Conservation (phyloP, 2,113 vertebrate species). For the Tychaedon coryphoeus region DNA sequence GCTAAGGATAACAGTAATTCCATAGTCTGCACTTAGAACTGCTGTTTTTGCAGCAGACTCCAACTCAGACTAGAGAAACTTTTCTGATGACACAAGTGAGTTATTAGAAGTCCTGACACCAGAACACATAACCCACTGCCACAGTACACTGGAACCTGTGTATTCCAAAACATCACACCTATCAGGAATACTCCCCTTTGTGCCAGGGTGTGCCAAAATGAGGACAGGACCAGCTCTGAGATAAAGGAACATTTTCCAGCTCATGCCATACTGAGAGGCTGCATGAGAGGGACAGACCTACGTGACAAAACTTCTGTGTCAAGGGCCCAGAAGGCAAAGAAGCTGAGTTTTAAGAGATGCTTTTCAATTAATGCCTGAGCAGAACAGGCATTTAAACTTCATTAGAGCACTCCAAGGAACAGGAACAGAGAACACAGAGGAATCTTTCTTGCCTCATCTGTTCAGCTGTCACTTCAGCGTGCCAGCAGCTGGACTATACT, state of each 20-base stretch:
- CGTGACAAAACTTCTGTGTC: background rate
- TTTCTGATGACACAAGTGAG: background rate
- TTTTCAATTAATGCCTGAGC: background rate
- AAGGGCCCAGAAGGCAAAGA: background rate
- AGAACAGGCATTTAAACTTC: background rate
- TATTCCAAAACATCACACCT: background rate
- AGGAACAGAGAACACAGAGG: background rate
- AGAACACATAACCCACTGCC: background rate
- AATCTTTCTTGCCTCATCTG: background rate
- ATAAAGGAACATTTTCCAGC: background rate
- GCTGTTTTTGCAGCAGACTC: background rate
- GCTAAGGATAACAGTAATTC: background rate
- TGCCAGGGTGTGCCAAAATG: background rate
- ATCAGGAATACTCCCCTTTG: background rate
- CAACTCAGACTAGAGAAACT: background rate
- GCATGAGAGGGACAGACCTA: background rate
- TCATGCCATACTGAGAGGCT: background rate
- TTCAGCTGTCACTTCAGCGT: background rate
- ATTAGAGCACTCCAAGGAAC: background rate
- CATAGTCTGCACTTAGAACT: background rate
- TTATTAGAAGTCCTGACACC: background rate
- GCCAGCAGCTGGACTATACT: background rate
- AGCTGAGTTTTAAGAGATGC: background rate
- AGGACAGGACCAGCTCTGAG: background rate
- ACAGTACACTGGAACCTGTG: background rate